A percentile compares a stretch with the other conserved stretches of the same genome.
These are phyloP conservation scores for Thumatha senex DNA, from an alignment of 2,888 invertebrate genomes.

Conservation along the genomic window DNA sequence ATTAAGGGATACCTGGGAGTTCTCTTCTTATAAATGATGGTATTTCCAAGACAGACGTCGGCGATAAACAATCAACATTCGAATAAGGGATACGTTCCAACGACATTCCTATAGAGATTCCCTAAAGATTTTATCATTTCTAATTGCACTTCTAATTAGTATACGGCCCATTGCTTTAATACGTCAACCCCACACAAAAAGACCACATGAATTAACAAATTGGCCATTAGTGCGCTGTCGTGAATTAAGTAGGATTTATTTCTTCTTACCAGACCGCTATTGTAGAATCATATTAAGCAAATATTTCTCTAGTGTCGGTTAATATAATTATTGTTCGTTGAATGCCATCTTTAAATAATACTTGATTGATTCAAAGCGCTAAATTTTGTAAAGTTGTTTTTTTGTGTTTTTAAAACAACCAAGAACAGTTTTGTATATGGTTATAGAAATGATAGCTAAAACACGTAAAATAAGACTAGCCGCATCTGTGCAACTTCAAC, in stretches of 20 bases:
- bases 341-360: too few relatives aligned
- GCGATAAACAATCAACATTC: constrained; percentile 20
- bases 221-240: constrained; percentile 25
- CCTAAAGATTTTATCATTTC: constrained; percentile 45
- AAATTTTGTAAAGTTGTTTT: too few relatives aligned
- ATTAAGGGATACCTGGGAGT: constrained; percentile 1
- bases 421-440: too few relatives aligned
- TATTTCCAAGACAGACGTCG: constrained; percentile 16
- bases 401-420: too few relatives aligned
- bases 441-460: too few relatives aligned
- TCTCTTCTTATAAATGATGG: constrained; percentile 9
- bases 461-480: too few relatives aligned
- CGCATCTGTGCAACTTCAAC: too few relatives aligned
- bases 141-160: constrained; percentile 56
- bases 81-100: constrained; percentile 18
- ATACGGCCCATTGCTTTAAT: constrained; percentile 38
- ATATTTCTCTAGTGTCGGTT: constrained; percentile 19
- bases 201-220: constrained; percentile 38
- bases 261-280: constrained; percentile 18
- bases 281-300: constrained; percentile 21
- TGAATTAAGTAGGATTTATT: constrained; percentile 30
- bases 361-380: too few relatives aligned
- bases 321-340: too few relatives aligned
- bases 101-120: constrained; percentile 37
- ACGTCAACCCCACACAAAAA: constrained; percentile 44